Evolutionary conservation across 2,888 invertebrate genomes (phyloP).

Genomic region (Nemapogon koenigi): DNA sequence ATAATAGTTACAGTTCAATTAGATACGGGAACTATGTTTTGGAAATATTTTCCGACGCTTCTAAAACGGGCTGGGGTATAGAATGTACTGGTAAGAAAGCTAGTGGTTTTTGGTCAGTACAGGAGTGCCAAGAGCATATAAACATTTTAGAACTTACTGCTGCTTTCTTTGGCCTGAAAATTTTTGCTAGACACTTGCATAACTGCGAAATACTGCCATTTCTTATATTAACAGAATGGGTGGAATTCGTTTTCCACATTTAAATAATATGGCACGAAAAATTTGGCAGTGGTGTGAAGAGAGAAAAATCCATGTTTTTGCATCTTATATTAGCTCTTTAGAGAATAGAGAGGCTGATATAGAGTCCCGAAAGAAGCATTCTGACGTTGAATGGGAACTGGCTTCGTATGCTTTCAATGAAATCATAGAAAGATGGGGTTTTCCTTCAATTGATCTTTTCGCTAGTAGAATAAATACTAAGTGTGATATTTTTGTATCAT

Average conservation of each 20-base stretch:
- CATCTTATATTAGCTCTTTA: slow-evolving; percentile 15
- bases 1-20: slow-evolving; percentile 1
- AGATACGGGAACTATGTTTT: neutral
- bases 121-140: slow-evolving; percentile 4
- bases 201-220: slow-evolving; percentile 11
- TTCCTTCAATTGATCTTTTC: slow-evolving; percentile 10
- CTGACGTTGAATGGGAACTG: slow-evolving; percentile 13
- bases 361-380: slow-evolving; percentile 14
- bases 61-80: slow-evolving; percentile 7
- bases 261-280: slow-evolving; percentile 11
- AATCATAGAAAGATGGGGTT: neutral
- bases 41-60: slow-evolving; percentile 8
- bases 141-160: slow-evolving; percentile 8
- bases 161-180: slow-evolving; percentile 8
- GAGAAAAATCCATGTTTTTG: slow-evolving; percentile 14
- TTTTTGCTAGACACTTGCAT: slow-evolving; percentile 6
- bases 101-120: slow-evolving; percentile 6
- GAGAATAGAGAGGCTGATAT: slow-evolving; percentile 14
- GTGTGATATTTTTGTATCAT: slow-evolving; percentile 8
- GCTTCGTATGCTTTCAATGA: slow-evolving; percentile 4
- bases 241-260: slow-evolving; percentile 12
- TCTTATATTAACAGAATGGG: slow-evolving; percentile 13
- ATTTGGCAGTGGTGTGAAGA: slow-evolving; percentile 17
- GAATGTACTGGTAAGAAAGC: slow-evolving; percentile 2
- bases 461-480: slow-evolving; percentile 10